Evolutionary conservation across 2,888 invertebrate species (phyloP), one percentile per base, ranked within the genome.

Genomic region (Sarcophaga variegata): DNA sequence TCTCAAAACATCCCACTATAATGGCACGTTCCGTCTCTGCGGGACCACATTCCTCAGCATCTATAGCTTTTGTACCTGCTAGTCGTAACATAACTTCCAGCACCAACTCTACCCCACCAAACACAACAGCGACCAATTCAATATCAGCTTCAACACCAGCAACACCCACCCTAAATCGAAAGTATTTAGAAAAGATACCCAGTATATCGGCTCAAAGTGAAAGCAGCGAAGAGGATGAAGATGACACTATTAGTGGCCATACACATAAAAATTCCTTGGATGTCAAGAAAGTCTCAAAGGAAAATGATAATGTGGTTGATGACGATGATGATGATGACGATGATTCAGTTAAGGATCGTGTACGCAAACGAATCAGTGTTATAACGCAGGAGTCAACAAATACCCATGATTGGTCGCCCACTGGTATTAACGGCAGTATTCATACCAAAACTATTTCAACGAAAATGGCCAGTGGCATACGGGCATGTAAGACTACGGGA

Each of bases 161-260:
- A 0, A 82, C 79, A 6, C 66, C 87, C 10, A 63, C 59, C 4
- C 37, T 59, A 5, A 76, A 79, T 12, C 81, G 81, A 64, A 87
- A 87, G 76, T 25, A 60, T 17, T 14, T 87, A n/a, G 81, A 84
- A 45, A 87, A 87, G 75, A 84, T 87, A 60, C 84, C 87, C 6
- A 87, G 87, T 59, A 87, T 87, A 62, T 87, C 87, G 6, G 87
- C 87, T 10, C 71, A 87, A 49, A 87, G 87, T 82, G 84, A 84
- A 60, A 84, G 84, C n/a, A 87, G 87, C 11, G 81, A 81, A 8
- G 86, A 86, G 5, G 86, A 87, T 6, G 81, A 87, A 4, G 81
- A 81, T 0, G 86, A 76, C 1, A 54, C 17, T 14, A 4, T 2
- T 5, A 17, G 25, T 4, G 59, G 11, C 2, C 14, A 60, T 0